Percentiles rank a stretch among this genome's conserved stretches.
These are phyloP conservation scores for Epizoanthus rinbou DNA, from an alignment of 92 coral and sea anemone genomes.

Conservation along the genomic window DNA sequence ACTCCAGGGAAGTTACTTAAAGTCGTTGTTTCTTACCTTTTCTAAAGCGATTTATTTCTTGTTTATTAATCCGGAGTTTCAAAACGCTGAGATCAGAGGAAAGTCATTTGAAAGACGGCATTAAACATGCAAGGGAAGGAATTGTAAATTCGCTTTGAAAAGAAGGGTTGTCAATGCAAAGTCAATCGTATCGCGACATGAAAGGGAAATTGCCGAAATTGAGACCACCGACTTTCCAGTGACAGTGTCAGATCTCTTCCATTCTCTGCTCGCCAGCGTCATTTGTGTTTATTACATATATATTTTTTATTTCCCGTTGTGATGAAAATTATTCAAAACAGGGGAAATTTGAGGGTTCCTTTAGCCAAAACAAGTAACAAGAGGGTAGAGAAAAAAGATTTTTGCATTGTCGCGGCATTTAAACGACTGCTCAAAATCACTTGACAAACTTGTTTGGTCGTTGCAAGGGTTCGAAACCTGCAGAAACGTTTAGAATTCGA, in stretches of 20 bases:
- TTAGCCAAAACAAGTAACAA: slow-evolving; percentile 40
- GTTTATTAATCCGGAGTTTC: slow-evolving; percentile 6
- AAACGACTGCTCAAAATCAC: slow-evolving; percentile 22
- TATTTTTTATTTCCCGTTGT: slow-evolving; percentile 39
- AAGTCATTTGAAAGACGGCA: slow-evolving; percentile 31
- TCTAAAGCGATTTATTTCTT: neutral
- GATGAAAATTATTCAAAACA: slow-evolving; percentile 46
- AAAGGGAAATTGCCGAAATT: neutral
- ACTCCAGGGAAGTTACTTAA: neutral
- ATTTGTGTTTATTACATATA: slow-evolving; percentile 18
- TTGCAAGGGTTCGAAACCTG: neutral
- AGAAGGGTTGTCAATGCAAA: neutral
- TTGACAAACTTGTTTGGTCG: too few relatives aligned
- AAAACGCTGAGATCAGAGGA: slow-evolving; percentile 21
- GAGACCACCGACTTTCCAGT: neutral
- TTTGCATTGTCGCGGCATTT: slow-evolving; percentile 24
- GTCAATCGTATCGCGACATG: slow-evolving; percentile 1
- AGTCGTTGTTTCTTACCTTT: neutral
- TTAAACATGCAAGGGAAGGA: slow-evolving; percentile 24
- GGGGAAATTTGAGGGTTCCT: slow-evolving; percentile 37
- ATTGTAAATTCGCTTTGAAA: neutral
- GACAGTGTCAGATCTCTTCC: neutral
- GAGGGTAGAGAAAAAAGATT: slow-evolving; percentile 8
- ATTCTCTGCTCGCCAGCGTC: neutral
- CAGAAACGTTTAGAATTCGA: neutral